Evolutionary conservation across 2,797 vertebrate genomes (phyloP).

Genomic region (Catamblyrhynchus diadema): DNA sequence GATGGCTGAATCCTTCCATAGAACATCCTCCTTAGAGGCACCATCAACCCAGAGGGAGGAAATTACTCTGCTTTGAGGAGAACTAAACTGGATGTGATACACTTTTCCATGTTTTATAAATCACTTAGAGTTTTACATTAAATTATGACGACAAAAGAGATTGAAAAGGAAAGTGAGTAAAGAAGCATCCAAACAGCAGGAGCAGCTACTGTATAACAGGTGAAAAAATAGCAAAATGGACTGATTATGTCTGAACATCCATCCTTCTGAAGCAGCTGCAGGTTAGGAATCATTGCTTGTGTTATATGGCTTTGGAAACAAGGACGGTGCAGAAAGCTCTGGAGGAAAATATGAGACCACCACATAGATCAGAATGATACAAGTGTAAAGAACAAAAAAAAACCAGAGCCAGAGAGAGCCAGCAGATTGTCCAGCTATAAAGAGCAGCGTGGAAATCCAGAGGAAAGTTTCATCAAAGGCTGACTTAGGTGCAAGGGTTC

Average conservation of each 20-base stretch:
- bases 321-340: background rate
- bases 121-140: background rate
- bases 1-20: background rate
- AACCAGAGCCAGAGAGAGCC: background rate
- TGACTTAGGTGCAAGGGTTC: constrained; percentile 26
- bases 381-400: background rate
- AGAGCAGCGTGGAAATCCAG: background rate
- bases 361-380: background rate
- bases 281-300: constrained; percentile 21
- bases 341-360: constrained; percentile 16
- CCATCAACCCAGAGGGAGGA: background rate
- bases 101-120: background rate
- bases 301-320: constrained; percentile 43
- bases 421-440: constrained; percentile 1
- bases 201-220: background rate
- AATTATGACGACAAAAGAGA: constrained; percentile 17
- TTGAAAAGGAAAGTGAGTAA: background rate
- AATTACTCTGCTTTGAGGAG: background rate
- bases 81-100: background rate
- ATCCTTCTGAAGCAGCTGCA: background rate
- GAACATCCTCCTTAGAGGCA: background rate
- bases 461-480: constrained; percentile 17
- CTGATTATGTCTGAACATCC: constrained; percentile 9
- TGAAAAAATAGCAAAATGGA: constrained; percentile 18
- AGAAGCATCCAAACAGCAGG: background rate